Percentiles rank a stretch among this genome's conserved stretches.
phyloP scores from a whole-genome alignment of 2,888 invertebrate species.

The Drosophila antonietae region DNA sequence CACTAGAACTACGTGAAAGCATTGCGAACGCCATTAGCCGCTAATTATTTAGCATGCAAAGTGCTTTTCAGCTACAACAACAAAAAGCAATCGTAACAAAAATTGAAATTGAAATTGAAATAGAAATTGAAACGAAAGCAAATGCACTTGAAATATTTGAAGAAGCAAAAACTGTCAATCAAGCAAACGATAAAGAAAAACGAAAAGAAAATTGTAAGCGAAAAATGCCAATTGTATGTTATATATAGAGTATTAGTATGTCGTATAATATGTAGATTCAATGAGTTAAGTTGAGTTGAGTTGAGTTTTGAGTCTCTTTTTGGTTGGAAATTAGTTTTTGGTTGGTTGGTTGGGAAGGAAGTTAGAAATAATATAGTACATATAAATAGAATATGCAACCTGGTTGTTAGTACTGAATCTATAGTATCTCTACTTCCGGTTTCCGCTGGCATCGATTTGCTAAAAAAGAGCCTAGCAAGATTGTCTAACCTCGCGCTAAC shows the following conservation, averaged over 20 bases:
- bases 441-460: conserved; percentile 86
- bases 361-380: conserved; percentile 47
- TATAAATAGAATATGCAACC: conserved; percentile 81
- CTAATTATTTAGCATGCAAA: conserved; percentile 67
- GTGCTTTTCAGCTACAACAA: conserved; percentile 53
- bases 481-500: conserved; percentile 91
- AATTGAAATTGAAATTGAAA: conserved; percentile 18
- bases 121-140: conserved; percentile 20
- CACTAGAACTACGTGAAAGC: conserved; percentile 65
- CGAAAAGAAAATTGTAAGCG: conserved; percentile 29
- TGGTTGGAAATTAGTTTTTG: conserved; percentile 8
- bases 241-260: conserved; percentile 15
- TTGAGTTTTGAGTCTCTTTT: conserved; percentile 36
- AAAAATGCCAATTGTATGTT: conserved; percentile 59
- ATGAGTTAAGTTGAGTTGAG: conserved; percentile 5
- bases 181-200: conserved; percentile 33
- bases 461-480: conserved; percentile 90
- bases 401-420: conserved; percentile 85
- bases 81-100: conserved; percentile 35
- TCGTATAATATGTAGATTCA: conserved; percentile 38
- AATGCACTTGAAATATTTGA: conserved; percentile 46
- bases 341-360: conserved; percentile 21
- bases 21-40: conserved; percentile 59
- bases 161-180: conserved; percentile 26
- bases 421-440: conserved; percentile 85